Percentiles rank a stretch among this genome's conserved stretches.
Conservation (phyloP, 2,113 vertebrate genomes). For the Melanocharis versteri region DNA sequence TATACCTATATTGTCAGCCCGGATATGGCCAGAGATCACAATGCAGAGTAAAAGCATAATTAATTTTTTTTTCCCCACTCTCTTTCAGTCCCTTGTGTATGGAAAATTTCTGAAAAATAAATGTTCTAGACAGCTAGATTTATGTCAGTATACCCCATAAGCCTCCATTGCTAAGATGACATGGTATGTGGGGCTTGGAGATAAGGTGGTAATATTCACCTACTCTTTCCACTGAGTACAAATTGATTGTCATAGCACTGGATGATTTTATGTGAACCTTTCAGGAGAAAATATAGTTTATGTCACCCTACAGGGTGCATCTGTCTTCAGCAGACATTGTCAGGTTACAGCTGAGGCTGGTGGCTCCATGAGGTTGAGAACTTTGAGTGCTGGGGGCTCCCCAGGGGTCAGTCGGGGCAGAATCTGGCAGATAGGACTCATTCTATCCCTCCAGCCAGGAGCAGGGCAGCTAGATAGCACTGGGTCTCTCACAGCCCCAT, state of each 20-base stretch:
- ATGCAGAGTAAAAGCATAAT: not conserved
- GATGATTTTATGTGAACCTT: not conserved
- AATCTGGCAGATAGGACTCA: not conserved
- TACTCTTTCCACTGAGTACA: not conserved
- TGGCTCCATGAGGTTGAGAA: too few species aligned
- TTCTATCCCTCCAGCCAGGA: not conserved
- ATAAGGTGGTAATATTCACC: not conserved
- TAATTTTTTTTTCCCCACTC: not conserved
- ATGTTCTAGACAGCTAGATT: not conserved
- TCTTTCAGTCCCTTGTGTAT: not conserved
- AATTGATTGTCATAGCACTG: not conserved
- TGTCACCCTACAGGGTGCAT: not conserved
- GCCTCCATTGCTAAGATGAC: not conserved
- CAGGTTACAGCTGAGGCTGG: not conserved
- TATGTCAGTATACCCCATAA: not conserved
- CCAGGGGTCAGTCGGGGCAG: not conserved
- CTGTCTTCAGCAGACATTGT: not conserved
- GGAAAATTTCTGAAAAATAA: not conserved
- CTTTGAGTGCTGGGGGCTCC: accelerated
- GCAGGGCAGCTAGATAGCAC: accelerated
- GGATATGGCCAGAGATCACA: not conserved
- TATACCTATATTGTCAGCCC: not conserved
- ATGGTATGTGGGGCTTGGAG: not conserved
- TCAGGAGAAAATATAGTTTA: not conserved
- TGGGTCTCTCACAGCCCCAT: accelerated